Conservation (phyloP, 2,888 invertebrate species). For the Ommatoiulus sabulosus region DNA sequence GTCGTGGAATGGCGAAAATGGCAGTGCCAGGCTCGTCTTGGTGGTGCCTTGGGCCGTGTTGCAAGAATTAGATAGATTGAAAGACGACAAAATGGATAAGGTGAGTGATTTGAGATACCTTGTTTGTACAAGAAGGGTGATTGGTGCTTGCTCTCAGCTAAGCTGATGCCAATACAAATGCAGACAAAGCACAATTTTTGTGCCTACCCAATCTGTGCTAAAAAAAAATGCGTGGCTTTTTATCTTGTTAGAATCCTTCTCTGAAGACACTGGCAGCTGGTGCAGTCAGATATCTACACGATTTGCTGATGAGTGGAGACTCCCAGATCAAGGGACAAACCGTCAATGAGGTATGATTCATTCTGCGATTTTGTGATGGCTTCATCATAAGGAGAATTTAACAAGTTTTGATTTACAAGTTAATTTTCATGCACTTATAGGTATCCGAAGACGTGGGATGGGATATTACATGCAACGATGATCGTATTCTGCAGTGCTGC, state of each 20-base stretch:
- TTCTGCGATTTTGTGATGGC: background rate
- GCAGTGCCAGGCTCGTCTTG: constrained; percentile 57
- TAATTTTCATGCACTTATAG: constrained; percentile 29
- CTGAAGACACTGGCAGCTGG: constrained; percentile 59
- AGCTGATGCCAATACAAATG: too few relatives aligned
- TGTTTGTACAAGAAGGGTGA: too few relatives aligned
- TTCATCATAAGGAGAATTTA: too few relatives aligned
- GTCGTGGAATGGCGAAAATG: constrained; percentile 61
- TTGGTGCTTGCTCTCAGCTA: too few relatives aligned
- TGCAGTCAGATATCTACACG: constrained; percentile 56
- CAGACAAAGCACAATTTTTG: too few relatives aligned
- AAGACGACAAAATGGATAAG: constrained; percentile 57
- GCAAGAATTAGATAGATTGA: constrained; percentile 68
- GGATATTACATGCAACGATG: constrained; percentile 67
- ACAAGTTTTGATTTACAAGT: too few relatives aligned
- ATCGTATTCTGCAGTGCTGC: constrained; percentile 69
- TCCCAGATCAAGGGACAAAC: constrained; percentile 57
- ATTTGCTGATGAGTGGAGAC: constrained; percentile 20
- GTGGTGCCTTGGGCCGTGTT: constrained; percentile 62
- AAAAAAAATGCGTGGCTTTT: background rate
- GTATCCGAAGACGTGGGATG: background rate
- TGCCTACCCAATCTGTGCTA: background rate
- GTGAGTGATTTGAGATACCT: background rate
- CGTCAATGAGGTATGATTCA: constrained; percentile 50
- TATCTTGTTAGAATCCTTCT: constrained; percentile 64